Base-by-base conservation (phyloP, 2,113 vertebrate genomes). In the Toxotes jaculatrix region DNA sequence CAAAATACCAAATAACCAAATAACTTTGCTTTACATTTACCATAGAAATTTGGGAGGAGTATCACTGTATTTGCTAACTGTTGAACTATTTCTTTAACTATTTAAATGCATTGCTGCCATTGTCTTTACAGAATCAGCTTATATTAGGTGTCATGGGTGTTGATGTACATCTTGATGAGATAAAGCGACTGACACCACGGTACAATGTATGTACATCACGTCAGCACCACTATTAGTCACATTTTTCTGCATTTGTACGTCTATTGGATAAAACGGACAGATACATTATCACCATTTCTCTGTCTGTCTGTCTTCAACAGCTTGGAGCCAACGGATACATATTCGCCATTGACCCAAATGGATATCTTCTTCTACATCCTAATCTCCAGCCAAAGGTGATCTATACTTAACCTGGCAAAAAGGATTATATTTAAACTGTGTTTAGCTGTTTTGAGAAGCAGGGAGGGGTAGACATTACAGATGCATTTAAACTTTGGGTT, bases 101-200 rank as follows among this genome's bases (percentile, higher is more conserved):
- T 4, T 32, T 36, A 8, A 9, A 17, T n/a, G 6, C n/a, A 23
- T 32, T 31, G 19, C 59, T 80, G 38, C 34, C 27, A 38, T 87
- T 76, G 17, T 14, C 74, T 89, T 72, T 87, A 13, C 93, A 99
- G 97, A 99, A 99, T 93, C 98, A 99, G 95, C 96, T 99, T 77
- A 98, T 99, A 88, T 94, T 99, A 69, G 98, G 98, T 0, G 98
- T 99, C 80, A 98, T 99, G 97, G 98, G 98, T 57, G 97, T 99
- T 0, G 98, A 99, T 0, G 97, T 99, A 77, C 97, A 98, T 91
- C 96, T 99, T 59, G 97, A 97, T 0, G 98, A 99, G 89, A 97
- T 99, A 93, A 99, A 98, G 93, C 97, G 93, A 80, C 95, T 99
- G 85, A 98, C 97, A 0, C 98, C 97, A 0, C 96, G 96, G 53